phyloP scores from a whole-genome alignment of 2,113 vertebrate genomes.

The Taxidea taxus region DNA sequence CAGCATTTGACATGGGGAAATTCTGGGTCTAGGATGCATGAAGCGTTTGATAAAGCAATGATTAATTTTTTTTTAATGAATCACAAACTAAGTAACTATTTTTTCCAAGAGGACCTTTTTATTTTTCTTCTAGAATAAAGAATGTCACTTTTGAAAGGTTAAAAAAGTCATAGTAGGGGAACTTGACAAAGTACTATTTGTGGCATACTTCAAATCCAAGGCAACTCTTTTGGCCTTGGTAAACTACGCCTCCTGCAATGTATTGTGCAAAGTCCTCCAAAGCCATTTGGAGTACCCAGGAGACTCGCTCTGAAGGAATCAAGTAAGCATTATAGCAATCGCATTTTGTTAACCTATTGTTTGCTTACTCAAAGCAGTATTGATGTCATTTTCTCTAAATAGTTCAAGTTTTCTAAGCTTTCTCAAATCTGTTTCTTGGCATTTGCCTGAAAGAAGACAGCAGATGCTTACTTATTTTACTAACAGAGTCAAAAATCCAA shows the following conservation, averaged over 20 bases:
- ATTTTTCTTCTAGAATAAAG: slow-evolving; percentile 36
- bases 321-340: neutral
- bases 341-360: slow-evolving; percentile 39
- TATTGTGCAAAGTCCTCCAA: neutral
- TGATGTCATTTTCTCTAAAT: slow-evolving; percentile 48
- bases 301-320: neutral
- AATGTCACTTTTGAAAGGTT: slow-evolving; percentile 44
- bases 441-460: slow-evolving; percentile 48
- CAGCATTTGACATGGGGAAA: neutral
- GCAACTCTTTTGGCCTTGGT: neutral
- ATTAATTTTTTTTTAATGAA: neutral
- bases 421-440: slow-evolving; percentile 38
- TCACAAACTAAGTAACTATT: slow-evolving; percentile 15
- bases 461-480: slow-evolving; percentile 32
- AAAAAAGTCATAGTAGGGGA: slow-evolving; percentile 21
- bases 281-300: neutral
- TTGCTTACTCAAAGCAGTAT: slow-evolving; percentile 45
- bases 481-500: slow-evolving; percentile 20
- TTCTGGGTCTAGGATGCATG: neutral
- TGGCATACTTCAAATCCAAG: slow-evolving; percentile 22
- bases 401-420: slow-evolving; percentile 17
- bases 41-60: neutral
- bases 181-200: neutral
- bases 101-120: slow-evolving; percentile 18
- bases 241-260: neutral